Percentiles rank a stretch among this genome's conserved stretches.
Conservation (phyloP, 2,113 vertebrate species). For the Misgurnus anguillicaudatus region DNA sequence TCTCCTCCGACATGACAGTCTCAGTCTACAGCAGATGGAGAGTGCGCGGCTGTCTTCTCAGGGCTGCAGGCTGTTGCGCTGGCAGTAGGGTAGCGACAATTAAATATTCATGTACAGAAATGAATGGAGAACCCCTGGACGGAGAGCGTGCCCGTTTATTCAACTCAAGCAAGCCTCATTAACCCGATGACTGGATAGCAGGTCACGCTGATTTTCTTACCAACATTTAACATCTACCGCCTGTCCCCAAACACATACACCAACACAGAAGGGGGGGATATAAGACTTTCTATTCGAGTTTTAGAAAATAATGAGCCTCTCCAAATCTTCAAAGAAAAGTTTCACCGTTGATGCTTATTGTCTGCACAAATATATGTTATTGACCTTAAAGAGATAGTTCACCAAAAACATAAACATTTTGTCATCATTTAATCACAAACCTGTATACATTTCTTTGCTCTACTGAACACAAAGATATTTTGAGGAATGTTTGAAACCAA, state of each 20-base stretch:
- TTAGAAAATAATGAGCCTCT: neutral
- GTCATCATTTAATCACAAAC: too few relatives aligned
- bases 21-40: conserved; percentile 78
- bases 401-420: too few relatives aligned
- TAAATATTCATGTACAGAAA: conserved; percentile 79
- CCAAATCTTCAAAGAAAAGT: neutral
- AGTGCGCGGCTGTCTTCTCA: conserved; percentile 67
- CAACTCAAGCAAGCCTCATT: conserved; percentile 74
- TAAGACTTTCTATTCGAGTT: neutral
- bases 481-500: too few relatives aligned
- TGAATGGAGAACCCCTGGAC: conserved; percentile 76
- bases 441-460: too few relatives aligned
- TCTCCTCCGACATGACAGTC: conserved; percentile 61
- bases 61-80: conserved; percentile 81
- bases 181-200: conserved; percentile 74
- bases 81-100: conserved; percentile 74
- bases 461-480: too few relatives aligned
- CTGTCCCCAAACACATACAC: conserved; percentile 46
- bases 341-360: too few relatives aligned
- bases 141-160: conserved; percentile 80
- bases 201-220: conserved; percentile 77
- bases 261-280: neutral
- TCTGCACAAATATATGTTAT: too few relatives aligned
- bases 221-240: conserved; percentile 62
- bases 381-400: too few relatives aligned